phyloP scores from a whole-genome alignment of 2,888 invertebrate genomes.

The Cheilosia pagana region DNA sequence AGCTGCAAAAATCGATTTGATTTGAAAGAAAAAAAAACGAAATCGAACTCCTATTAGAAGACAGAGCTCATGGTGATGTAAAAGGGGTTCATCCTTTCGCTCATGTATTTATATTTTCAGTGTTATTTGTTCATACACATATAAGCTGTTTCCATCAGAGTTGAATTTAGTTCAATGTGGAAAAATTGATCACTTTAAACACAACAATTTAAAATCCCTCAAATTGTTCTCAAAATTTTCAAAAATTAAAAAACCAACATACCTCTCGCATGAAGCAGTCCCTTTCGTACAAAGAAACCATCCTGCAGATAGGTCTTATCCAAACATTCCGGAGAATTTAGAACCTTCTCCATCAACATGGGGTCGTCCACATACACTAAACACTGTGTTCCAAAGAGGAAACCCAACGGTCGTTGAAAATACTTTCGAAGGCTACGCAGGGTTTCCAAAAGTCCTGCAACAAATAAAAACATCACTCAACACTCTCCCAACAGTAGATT shows the following conservation, averaged over 20 bases:
- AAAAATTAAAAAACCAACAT: constrained; percentile 19
- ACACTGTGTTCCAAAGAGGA: constrained; percentile 79
- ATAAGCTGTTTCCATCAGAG: no score
- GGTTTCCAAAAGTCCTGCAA: constrained; percentile 78
- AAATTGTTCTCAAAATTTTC: no score
- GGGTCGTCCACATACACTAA: constrained; percentile 81
- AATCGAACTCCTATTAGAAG: no score
- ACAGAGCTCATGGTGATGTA: no score
- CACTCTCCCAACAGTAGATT: not conserved
- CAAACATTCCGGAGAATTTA: constrained; percentile 81
- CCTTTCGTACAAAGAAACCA: constrained; percentile 81
- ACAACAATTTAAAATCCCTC: no score
- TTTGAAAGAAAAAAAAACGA: no score
- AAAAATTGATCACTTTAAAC: no score
- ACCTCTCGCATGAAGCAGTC: constrained; percentile 81
- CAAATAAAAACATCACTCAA: constrained; percentile 31
- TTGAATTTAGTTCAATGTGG: no score
- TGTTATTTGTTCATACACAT: no score
- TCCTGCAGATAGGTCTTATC: constrained; percentile 82
- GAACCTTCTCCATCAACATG: constrained; percentile 79
- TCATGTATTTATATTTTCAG: no score
- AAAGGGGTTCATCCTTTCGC: no score
- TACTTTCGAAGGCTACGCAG: constrained; percentile 77
- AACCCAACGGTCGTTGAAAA: constrained; percentile 79
- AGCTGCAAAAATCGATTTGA: no score